These are phyloP conservation scores for Pachypeltis micranthus DNA, from an alignment of 1,140 invertebrate genomes.

Conservation along the genomic window DNA sequence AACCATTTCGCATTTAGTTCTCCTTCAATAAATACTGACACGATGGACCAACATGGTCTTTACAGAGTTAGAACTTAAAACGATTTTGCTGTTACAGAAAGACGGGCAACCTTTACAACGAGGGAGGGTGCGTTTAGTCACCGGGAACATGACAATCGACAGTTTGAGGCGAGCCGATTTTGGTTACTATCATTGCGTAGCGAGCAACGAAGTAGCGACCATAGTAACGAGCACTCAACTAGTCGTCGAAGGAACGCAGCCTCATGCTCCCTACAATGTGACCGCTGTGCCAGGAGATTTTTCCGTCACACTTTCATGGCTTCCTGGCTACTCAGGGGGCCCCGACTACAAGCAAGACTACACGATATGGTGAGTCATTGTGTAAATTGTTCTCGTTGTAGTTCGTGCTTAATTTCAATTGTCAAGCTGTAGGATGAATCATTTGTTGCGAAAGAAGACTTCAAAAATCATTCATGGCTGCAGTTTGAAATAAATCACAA, in stretches of 20 bases:
- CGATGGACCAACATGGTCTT: neutral
- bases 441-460: too few species aligned
- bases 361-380: constrained; percentile 73
- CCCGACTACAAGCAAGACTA: constrained; percentile 89
- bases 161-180: constrained; percentile 78
- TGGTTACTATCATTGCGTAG: constrained; percentile 88
- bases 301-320: constrained; percentile 78
- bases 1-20: too few species aligned
- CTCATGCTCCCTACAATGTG: constrained; percentile 91
- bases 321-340: constrained; percentile 89
- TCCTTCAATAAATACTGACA: too few species aligned
- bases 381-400: too few species aligned
- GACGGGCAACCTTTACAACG: constrained; percentile 68
- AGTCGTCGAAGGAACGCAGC: constrained; percentile 89
- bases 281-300: constrained; percentile 76
- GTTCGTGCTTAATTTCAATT: too few species aligned
- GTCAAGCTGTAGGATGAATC: too few species aligned
- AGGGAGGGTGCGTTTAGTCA: constrained; percentile 58
- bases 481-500: too few species aligned
- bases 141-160: constrained; percentile 85
- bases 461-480: too few species aligned
- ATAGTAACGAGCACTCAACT: constrained; percentile 80
- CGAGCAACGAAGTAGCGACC: constrained; percentile 87
- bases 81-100: constrained; percentile 38
- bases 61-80: neutral